Conservation (phyloP, 2,888 invertebrate genomes). For the Drosophila colorata region DNA sequence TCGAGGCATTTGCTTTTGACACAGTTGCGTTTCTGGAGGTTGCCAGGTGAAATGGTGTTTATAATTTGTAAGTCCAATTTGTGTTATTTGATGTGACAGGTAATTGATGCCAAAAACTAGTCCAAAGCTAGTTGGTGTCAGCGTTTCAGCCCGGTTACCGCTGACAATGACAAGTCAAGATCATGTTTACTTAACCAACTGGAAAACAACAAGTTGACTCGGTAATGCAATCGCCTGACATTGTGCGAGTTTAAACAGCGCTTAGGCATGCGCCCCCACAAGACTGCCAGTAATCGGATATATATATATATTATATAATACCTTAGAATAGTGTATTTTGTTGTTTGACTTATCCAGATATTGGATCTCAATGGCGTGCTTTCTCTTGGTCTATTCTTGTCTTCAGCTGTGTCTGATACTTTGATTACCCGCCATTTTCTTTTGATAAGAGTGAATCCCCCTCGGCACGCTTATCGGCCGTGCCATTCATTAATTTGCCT, state of each 20-base stretch:
- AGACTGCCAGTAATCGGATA: not conserved
- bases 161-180: constrained; percentile 77
- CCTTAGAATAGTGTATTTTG: not conserved
- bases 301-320: constrained; percentile 21
- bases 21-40: constrained; percentile 58
- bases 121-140: constrained; percentile 35
- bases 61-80: constrained; percentile 73
- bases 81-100: constrained; percentile 57
- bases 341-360: not conserved
- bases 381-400: constrained; percentile 36
- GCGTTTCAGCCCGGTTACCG: constrained; percentile 60
- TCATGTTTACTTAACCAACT: constrained; percentile 82
- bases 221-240: constrained; percentile 60
- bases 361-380: not conserved
- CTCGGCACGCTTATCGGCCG: constrained; percentile 12
- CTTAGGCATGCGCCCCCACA: constrained; percentile 48
- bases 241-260: constrained; percentile 68
- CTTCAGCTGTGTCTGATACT: constrained; percentile 21
- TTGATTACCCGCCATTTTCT: constrained; percentile 21
- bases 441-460: constrained; percentile 58
- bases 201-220: constrained; percentile 62
- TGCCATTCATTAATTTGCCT: constrained; percentile 40
- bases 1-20: constrained; percentile 57
- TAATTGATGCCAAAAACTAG: constrained; percentile 78
- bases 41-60: constrained; percentile 64